phyloP scores from a whole-genome alignment of 2,113 vertebrate genomes.

The Sorex araneus region DNA sequence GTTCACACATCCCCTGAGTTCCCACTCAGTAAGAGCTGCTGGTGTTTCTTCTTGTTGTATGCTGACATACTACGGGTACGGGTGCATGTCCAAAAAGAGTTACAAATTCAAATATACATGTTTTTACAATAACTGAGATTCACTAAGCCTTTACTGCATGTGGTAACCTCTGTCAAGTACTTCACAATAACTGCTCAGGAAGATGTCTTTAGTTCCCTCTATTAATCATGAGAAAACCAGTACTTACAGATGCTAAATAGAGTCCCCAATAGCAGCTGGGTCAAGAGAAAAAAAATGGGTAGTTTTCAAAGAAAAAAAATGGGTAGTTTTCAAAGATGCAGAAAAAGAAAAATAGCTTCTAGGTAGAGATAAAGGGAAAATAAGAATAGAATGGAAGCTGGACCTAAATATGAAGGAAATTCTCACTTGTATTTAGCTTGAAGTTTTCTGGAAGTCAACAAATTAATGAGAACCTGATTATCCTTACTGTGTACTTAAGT shows the following conservation, averaged over 20 bases:
- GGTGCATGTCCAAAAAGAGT: neutral
- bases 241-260: neutral
- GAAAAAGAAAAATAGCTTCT: neutral
- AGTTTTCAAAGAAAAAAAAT: neutral
- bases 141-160: neutral
- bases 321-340: neutral
- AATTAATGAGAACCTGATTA: neutral
- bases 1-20: neutral
- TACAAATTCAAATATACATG: neutral
- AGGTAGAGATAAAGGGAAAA: neutral
- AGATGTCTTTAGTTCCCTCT: neutral
- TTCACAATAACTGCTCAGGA: neutral
- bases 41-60: neutral
- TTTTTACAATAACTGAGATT: neutral
- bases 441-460: slow-evolving; percentile 1
- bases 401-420: slow-evolving; percentile 1
- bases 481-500: neutral
- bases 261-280: neutral
- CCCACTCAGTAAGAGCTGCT: neutral
- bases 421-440: neutral
- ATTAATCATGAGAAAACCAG: neutral
- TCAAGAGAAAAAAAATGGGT: neutral
- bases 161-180: neutral
- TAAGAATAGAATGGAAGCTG: neutral
- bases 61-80: neutral